Conservation (phyloP, 2,797 vertebrate genomes). For the Lacerta viridis region DNA sequence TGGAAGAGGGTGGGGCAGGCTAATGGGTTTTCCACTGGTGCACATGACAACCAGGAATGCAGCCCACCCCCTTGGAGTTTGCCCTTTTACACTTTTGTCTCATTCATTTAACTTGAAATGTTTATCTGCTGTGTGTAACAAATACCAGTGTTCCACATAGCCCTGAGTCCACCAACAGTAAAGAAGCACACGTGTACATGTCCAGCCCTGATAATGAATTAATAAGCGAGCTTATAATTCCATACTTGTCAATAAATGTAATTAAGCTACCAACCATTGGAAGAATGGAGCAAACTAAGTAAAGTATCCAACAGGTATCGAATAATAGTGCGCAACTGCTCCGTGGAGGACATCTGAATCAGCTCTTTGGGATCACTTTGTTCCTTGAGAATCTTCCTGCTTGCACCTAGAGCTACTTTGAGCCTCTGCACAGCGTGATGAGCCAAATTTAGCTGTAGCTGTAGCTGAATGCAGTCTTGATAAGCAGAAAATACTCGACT, state of each 20-base stretch:
- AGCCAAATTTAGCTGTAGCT: conserved; percentile 96
- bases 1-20: no score
- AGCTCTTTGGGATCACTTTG: conserved; percentile 84
- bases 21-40: no score
- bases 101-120: neutral
- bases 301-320: conserved; percentile 97
- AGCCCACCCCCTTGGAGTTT: no score
- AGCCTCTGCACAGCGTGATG: conserved; percentile 97
- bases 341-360: conserved; percentile 94
- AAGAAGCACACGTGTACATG: no score
- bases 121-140: neutral
- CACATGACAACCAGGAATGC: no score
- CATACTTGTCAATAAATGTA: conserved; percentile 6
- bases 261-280: conserved; percentile 88
- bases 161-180: neutral
- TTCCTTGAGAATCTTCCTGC: conserved; percentile 85
- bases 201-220: neutral
- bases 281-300: conserved; percentile 95
- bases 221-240: neutral
- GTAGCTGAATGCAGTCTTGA: conserved; percentile 98
- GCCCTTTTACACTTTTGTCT: neutral
- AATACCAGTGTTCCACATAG: neutral
- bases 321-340: conserved; percentile 96
- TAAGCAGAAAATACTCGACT: conserved; percentile 98
- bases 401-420: conserved; percentile 92